phyloP scores from a whole-genome alignment of 2,797 vertebrate species.

The Tragopan temminckii region DNA sequence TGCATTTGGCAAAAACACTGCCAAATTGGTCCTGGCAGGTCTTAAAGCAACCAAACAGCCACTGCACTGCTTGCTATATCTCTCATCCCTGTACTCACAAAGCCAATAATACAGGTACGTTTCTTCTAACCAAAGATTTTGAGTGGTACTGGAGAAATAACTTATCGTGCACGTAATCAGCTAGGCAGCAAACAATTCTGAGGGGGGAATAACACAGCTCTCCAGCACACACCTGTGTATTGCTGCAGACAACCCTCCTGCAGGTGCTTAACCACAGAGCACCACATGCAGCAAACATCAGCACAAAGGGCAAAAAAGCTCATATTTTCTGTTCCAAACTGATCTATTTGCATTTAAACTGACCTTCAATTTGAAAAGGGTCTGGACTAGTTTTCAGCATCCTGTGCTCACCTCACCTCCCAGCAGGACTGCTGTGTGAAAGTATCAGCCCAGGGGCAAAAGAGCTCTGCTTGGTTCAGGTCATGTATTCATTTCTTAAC shows the following conservation, averaged over 20 bases:
- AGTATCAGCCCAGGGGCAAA: neutral
- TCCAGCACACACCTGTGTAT: accelerated
- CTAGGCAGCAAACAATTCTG: neutral
- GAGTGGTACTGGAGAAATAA: neutral
- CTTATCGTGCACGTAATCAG: neutral
- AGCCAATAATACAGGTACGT: neutral
- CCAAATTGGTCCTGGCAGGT: neutral
- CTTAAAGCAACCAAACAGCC: neutral
- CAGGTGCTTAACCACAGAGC: neutral
- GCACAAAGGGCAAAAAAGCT: neutral
- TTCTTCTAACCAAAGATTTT: neutral
- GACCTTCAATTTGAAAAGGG: neutral
- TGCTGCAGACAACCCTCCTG: neutral
- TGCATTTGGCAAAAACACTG: constrained; percentile 52
- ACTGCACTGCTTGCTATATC: neutral
- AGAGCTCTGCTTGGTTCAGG: neutral
- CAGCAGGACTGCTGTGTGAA: neutral
- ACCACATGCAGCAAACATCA: neutral
- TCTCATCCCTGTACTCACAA: neutral
- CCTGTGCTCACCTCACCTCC: neutral
- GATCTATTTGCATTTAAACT: neutral
- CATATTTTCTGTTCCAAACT: neutral
- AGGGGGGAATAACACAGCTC: neutral
- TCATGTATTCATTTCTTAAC: neutral
- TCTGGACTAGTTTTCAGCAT: neutral